A percentile compares a stretch with the other conserved stretches of the same genome.
Conservation (phyloP, 2,888 invertebrate genomes). For the Macrophya alboannulata region DNA sequence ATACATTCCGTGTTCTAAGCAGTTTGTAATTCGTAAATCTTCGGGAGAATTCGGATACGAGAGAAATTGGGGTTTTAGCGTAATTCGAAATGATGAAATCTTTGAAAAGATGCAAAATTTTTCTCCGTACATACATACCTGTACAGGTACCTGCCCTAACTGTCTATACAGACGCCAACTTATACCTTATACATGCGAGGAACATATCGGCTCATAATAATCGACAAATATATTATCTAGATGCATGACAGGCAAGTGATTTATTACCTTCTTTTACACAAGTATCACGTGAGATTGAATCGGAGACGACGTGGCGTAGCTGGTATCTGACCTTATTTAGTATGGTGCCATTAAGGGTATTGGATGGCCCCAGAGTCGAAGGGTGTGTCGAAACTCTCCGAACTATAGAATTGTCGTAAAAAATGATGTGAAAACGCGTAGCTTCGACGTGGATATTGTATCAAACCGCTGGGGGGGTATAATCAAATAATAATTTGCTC, state of each 20-base stretch:
- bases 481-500: slow-evolving; percentile 1
- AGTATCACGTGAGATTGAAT: slow-evolving; percentile 48
- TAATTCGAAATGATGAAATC: neutral
- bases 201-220: slow-evolving; percentile 19
- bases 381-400: slow-evolving; percentile 18
- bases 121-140: neutral
- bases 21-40: slow-evolving; percentile 6
- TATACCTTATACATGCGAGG: neutral
- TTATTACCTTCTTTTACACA: slow-evolving; percentile 28
- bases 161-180: neutral
- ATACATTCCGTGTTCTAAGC: neutral
- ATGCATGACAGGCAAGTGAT: slow-evolving; percentile 41
- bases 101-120: neutral
- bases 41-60: neutral
- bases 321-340: slow-evolving; percentile 3
- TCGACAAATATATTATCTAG: slow-evolving; percentile 50
- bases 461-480: neutral
- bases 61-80: neutral
- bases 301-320: neutral
- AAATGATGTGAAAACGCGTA: neutral
- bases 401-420: neutral
- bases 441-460: neutral
- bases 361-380: slow-evolving; percentile 12
- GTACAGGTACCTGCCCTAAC: neutral
- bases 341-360: slow-evolving; percentile 29